Evolutionary conservation across 2,113 vertebrate species (phyloP).

Genomic region (Lophura nycthemera): DNA sequence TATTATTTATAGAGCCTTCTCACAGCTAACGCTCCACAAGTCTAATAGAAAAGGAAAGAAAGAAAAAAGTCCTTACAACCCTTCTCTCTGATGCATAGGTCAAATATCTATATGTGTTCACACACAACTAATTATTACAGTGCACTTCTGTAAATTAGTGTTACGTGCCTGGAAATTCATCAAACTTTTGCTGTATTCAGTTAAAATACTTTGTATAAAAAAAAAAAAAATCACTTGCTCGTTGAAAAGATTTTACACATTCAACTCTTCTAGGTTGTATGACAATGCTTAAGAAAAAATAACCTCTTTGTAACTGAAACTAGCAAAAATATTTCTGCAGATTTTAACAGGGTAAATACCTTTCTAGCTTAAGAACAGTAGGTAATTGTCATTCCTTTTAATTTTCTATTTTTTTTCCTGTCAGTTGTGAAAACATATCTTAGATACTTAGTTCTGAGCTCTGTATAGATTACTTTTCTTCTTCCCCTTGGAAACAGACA

Average conservation of each 20-base stretch:
- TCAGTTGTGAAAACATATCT: background rate
- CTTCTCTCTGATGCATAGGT: background rate
- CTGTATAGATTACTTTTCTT: background rate
- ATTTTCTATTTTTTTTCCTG: background rate
- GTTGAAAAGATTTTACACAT: background rate
- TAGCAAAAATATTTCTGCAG: background rate
- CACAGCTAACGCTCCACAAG: background rate
- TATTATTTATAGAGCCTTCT: background rate
- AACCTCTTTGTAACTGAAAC: background rate
- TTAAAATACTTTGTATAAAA: slow-evolving; percentile 11
- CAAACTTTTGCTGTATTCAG: background rate
- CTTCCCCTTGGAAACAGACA: background rate
- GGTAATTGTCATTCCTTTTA: background rate
- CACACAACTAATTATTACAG: background rate
- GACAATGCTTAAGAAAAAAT: background rate
- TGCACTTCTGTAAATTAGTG: background rate
- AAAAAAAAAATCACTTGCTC: background rate
- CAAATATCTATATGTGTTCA: background rate
- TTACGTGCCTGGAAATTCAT: background rate
- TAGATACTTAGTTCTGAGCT: background rate
- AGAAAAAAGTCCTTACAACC: background rate
- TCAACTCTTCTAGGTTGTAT: background rate
- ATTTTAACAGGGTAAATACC: background rate
- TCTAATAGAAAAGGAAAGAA: background rate
- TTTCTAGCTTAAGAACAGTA: background rate